Conservation (phyloP, 2,797 vertebrate genomes). For the Limosa lapponica region DNA sequence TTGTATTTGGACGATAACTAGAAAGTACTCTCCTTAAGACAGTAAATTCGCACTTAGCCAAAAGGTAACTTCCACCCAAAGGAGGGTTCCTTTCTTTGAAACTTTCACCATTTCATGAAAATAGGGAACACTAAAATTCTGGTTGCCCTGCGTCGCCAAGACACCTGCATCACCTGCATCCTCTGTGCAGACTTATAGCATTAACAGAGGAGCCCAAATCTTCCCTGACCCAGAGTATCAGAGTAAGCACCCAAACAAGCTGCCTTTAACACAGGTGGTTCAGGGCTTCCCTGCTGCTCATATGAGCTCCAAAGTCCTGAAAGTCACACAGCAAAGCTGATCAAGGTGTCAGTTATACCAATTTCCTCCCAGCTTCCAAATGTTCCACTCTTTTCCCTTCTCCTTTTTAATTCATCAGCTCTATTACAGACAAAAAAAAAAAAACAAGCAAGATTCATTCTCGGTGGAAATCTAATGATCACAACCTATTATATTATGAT, state of each 20-base stretch:
- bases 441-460: background rate
- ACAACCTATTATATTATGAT: background rate
- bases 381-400: background rate
- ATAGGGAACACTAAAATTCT: background rate
- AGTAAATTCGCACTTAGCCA: background rate
- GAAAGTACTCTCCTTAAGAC: background rate
- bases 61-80: background rate
- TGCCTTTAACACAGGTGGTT: background rate
- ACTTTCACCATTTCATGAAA: background rate
- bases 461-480: constrained; percentile 10
- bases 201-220: background rate
- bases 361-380: background rate
- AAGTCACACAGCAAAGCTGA: background rate
- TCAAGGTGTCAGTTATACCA: background rate
- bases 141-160: background rate
- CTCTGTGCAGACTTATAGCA: background rate
- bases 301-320: background rate
- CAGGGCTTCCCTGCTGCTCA: background rate
- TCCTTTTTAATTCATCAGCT: background rate
- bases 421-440: background rate
- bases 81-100: background rate
- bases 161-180: background rate
- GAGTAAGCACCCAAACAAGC: background rate
- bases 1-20: background rate
- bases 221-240: background rate